A percentile compares a stretch with the other conserved stretches of the same genome.
These are phyloP conservation scores for Zele albiditarsus DNA, from an alignment of 2,888 invertebrate species.

Conservation along the genomic window DNA sequence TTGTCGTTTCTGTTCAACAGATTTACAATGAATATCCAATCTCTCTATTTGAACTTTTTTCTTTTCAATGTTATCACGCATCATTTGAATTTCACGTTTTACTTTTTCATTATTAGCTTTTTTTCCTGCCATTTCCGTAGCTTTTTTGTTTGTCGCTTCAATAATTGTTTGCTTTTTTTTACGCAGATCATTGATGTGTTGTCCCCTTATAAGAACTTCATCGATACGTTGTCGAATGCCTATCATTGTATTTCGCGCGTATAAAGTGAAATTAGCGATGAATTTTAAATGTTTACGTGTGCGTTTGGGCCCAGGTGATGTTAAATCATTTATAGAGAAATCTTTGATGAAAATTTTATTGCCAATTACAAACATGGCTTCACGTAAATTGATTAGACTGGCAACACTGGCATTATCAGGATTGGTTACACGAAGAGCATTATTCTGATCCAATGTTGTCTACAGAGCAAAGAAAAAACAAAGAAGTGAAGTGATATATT, in stretches of 20 bases:
- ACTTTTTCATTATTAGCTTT: slow-evolving; percentile 48
- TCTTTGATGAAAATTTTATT: slow-evolving; percentile 56
- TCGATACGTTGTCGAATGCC: slow-evolving; percentile 49
- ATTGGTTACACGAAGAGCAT: slow-evolving; percentile 46
- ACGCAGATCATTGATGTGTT: slow-evolving; percentile 43
- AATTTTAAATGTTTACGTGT: slow-evolving; percentile 54
- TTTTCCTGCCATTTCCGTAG: slow-evolving; percentile 46
- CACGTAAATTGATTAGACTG: slow-evolving; percentile 56
- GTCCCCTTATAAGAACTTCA: slow-evolving; percentile 42
- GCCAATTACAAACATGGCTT: slow-evolving; percentile 52
- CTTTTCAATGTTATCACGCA: slow-evolving; percentile 34
- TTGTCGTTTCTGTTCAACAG: slow-evolving; percentile 45
- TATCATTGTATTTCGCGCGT: slow-evolving; percentile 47
- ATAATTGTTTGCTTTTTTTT: slow-evolving; percentile 41
- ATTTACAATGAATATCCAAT: slow-evolving; percentile 34
- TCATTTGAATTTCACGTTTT: slow-evolving; percentile 47
- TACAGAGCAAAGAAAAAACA: slow-evolving; percentile 37
- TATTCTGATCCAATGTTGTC: slow-evolving; percentile 55
- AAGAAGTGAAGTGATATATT: not conserved
- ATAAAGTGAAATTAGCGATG: slow-evolving; percentile 60
- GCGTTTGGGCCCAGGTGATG: slow-evolving; percentile 59
- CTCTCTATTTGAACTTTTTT: slow-evolving; percentile 40
- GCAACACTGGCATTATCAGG: slow-evolving; percentile 51
- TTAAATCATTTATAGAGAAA: slow-evolving; percentile 58
- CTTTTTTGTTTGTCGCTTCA: slow-evolving; percentile 47